A percentile compares a stretch with the other conserved stretches of the same genome.
Conservation (phyloP, 2,888 invertebrate genomes). For the Amphipyra tragopoginis region DNA sequence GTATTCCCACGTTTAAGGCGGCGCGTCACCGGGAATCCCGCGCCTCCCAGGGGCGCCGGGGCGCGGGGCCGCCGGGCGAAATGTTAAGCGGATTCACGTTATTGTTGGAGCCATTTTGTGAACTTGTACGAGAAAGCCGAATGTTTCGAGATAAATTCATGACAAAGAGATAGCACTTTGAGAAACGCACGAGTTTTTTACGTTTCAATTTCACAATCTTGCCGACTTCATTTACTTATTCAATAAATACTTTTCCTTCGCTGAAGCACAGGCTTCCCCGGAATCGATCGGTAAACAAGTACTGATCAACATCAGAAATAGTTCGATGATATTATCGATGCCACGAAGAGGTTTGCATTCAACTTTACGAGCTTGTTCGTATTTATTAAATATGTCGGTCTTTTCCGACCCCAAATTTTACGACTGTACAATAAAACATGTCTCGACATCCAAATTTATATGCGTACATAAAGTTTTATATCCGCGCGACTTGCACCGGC, state of each 20-base stretch:
- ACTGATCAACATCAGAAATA: slow-evolving; percentile 74
- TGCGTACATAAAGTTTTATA: slow-evolving; percentile 90
- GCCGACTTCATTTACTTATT: slow-evolving; percentile 23
- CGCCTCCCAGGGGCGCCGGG: slow-evolving; percentile 57
- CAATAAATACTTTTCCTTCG: slow-evolving; percentile 15
- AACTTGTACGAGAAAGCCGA: slow-evolving; percentile 66
- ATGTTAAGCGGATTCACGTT: slow-evolving; percentile 79
- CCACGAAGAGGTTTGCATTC: slow-evolving; percentile 86
- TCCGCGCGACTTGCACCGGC: slow-evolving; percentile 85
- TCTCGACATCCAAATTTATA: slow-evolving; percentile 90
- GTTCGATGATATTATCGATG: slow-evolving; percentile 83
- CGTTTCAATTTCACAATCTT: slow-evolving; percentile 26
- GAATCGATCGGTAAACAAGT: slow-evolving; percentile 60
- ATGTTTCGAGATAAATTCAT: slow-evolving; percentile 61
- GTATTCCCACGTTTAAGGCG: slow-evolving; percentile 66
- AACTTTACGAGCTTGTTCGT: slow-evolving; percentile 88
- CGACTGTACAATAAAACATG: slow-evolving; percentile 89
- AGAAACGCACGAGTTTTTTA: slow-evolving; percentile 37
- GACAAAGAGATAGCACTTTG: slow-evolving; percentile 44
- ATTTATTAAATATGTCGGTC: slow-evolving; percentile 90
- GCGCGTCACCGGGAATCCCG: slow-evolving; percentile 80
- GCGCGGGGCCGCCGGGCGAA: slow-evolving; percentile 64
- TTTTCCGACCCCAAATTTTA: slow-evolving; percentile 89
- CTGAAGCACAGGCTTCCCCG: slow-evolving; percentile 15
- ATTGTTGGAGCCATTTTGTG: slow-evolving; percentile 77